These are phyloP conservation scores for Leptodactylus fallax DNA, from an alignment of 2,797 vertebrate genomes.

Conservation along the genomic window DNA sequence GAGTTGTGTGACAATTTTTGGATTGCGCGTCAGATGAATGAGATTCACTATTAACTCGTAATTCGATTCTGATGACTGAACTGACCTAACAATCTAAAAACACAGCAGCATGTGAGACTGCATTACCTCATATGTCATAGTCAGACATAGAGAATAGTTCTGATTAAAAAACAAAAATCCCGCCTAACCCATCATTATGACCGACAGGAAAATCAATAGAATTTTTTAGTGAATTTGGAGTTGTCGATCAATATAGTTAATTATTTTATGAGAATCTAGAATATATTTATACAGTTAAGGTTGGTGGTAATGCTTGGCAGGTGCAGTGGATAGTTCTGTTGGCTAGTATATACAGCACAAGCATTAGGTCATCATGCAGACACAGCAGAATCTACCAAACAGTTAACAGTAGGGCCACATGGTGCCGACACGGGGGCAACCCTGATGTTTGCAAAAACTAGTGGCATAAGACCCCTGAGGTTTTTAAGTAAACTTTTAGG, in stretches of 20 bases:
- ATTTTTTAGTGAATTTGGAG: slow-evolving; percentile 10
- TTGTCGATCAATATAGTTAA: slow-evolving; percentile 20
- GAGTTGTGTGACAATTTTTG: slow-evolving; percentile 58
- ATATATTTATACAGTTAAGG: not conserved
- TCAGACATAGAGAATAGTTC: slow-evolving; percentile 14
- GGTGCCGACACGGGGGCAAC: too few species aligned
- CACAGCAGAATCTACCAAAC: too few species aligned
- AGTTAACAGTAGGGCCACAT: too few species aligned
- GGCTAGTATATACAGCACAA: not conserved
- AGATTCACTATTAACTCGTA: slow-evolving; percentile 57
- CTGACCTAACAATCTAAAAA: slow-evolving; percentile 62
- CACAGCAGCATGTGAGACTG: slow-evolving; percentile 61
- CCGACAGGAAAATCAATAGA: slow-evolving; percentile 16
- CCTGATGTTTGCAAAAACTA: too few species aligned
- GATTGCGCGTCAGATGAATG: slow-evolving; percentile 61
- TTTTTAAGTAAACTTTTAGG: too few species aligned
- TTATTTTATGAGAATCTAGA: not conserved
- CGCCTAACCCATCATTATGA: slow-evolving; percentile 39
- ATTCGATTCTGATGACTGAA: slow-evolving; percentile 41
- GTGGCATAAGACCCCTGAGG: too few species aligned
- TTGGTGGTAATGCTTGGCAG: not conserved
- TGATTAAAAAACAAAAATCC: slow-evolving; percentile 31
- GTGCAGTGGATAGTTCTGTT: not conserved
- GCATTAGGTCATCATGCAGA: not conserved
- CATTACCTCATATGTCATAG: slow-evolving; percentile 71